Evolutionary conservation across 2,888 invertebrate species (phyloP), one percentile per base, ranked within the genome.

Genomic region (Notodonta ziczac): DNA sequence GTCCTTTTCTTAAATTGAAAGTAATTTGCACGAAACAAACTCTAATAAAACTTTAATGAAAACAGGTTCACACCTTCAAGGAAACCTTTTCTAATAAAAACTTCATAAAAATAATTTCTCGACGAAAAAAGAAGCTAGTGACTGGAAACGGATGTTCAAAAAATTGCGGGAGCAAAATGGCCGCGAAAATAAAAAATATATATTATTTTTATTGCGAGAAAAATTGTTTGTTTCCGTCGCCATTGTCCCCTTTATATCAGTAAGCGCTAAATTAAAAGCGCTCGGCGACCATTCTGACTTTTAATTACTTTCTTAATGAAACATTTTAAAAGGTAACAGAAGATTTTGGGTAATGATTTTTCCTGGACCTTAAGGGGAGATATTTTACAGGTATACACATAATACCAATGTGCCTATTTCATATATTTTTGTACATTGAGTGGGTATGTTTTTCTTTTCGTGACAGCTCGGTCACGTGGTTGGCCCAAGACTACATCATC

Each of bases 251-350:
- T 69, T 70, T 65, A 62, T 55, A 55, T 64, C 67, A 74, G 69
- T 72, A 67, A 71, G 65, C 60, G 66, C 65, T 64, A 66, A 80
- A 83, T 80, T 79, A 81, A 80, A 78, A 70, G 69, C 64, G 70
- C 72, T 69, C 70, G 67, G 70, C 73, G 72, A 56, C 70, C 66
- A 82, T 82, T 84, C 77, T 65, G 72, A 68, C 72, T 80, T 77
- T 78, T 84, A 84, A 84, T 84, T 83, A 82, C 77, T 79, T 80
- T 74, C 78, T 70, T 80, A 81, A 84, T 83, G 77, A 84, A 80
- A 82, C 76, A 79, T 83, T 80, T 77, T 63, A 65, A 62, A 69
- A 74, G 73, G 73, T 76, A 78, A 73, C 81, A 74, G 76, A 71
- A 68, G 72, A 71, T 74, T 69, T 62, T 51, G 57, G 58, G 60